These are phyloP conservation scores for Daphoenositta chrysoptera DNA, from an alignment of 2,113 vertebrate genomes.

Conservation along the genomic window DNA sequence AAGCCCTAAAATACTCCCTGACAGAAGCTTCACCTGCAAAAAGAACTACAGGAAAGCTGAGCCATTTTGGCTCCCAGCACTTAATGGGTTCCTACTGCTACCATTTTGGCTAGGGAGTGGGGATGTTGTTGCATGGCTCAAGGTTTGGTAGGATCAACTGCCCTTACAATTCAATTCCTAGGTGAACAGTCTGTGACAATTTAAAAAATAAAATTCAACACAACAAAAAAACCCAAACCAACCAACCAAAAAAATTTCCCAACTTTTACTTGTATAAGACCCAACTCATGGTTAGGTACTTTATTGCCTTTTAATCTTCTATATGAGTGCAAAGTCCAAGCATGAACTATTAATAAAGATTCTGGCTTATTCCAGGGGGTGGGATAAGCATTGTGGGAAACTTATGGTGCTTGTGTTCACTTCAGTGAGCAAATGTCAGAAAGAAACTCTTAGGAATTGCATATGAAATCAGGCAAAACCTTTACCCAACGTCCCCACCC, in stretches of 20 bases:
- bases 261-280: not conserved
- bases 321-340: not conserved
- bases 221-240: not conserved
- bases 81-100: not conserved
- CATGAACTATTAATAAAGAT: not conserved
- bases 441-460: rapidly evolving
- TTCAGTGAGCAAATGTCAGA: not conserved
- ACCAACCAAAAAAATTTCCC: not conserved
- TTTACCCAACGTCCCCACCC: rapidly evolving
- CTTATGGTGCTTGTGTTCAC: rapidly evolving
- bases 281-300: not conserved
- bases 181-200: not conserved
- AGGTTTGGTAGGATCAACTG: not conserved
- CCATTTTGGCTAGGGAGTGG: not conserved
- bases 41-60: not conserved
- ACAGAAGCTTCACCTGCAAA: not conserved
- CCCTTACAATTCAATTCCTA: not conserved
- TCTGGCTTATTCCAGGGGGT: not conserved
- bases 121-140: not conserved
- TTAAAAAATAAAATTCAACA: not conserved
- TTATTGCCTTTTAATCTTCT: not conserved
- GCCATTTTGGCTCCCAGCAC: not conserved
- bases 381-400: not conserved
- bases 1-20: not conserved
- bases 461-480: not conserved